Base-by-base conservation (phyloP, 2,888 invertebrate genomes). In the Conus canariensis region DNA sequence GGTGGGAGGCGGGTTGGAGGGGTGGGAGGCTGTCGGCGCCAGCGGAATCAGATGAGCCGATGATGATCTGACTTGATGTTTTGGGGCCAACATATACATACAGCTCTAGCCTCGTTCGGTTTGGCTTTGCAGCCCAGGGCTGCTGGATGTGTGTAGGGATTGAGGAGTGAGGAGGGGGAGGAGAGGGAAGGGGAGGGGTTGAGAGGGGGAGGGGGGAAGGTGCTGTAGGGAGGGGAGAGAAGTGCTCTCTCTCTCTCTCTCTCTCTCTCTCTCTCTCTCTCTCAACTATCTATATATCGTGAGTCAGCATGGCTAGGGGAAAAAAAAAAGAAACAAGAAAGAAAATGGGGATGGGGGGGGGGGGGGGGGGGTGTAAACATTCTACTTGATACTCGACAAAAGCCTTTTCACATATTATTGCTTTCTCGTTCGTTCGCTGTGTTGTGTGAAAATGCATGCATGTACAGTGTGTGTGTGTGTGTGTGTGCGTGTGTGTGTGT, bases 41-140 rank as follows among this genome's bases (percentile, higher is more conserved):
- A 64, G 25, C 59, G 30, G 86, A 60, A 86, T 85, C 64, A 86
- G 86, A 86, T 85, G 25, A 86, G 86, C 86, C 45, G 67, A 86
- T 86, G 86, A 67, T 86, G 64, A 86, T 60, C 30, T 86, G 86
- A 30, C 86, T 86, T 86, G 25, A 85, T 86, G 86, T 86, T 59
- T 86, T 86, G 86, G 67, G 86, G 86, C 19, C 86, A 83, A 22
- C 82, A 58, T 82, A 16, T 70, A 4, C 30, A 30, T 5, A 14
- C 82, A 56, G 22, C 58, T 58, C 25, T 14, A 16, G 10, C 14
- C 45, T 64, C 64, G 12, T 16, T 64, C 64, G 10, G 1, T 30
- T 45, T 45, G 45, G 10, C n/a, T 74, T 7, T 64, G 64, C 64
- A 2, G 30, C 45, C 4, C 45, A 0, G 45, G 45, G 45, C 30